Evolutionary conservation across 2,888 invertebrate genomes (phyloP), one percentile per base, ranked within the genome.

Genomic region (Ormyrus thymus): DNA sequence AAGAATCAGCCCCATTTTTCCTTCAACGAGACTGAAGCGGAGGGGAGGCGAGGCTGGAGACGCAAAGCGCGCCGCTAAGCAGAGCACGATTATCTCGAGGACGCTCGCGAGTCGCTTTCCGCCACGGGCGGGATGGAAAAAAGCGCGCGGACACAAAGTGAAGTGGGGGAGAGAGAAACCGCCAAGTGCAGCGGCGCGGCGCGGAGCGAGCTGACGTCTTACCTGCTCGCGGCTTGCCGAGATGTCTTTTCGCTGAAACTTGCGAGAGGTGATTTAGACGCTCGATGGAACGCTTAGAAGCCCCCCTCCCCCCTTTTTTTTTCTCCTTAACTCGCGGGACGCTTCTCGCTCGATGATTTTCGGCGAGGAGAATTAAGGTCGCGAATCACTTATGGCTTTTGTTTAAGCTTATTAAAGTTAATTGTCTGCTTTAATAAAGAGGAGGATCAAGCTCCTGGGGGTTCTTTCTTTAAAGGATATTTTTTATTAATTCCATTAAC

Each of bases 11-110:
- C 46, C 29, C 13, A 48, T 46, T 29, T 65, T 73, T 56, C 56
- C 55, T 50, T 46, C 65, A 73, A 73, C 11, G 73, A 65, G 65
- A 73, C 56, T 50, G 46, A 58, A 65, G 55, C 29, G 4, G 1
- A 29, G 29, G 0, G 29, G 4, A 29, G 4, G 29, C 29, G 29
- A 29, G 29, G 3, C 4, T 4, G 29, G 29, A 29, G 29, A 29
- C 29, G 29, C 29, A 29, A 29, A 29, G 0, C 15, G 11, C 11
- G 15, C 7, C 53, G 46, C 13, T n/a, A 51, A 50, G 13, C 3
- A 46, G 45, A n/a, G 66, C n/a, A 66, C 53, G 43, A 53, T 66
- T 66, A 66, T 66, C 66, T 11, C 11, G n/a, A n/a, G 8, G 11
- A 43, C 53, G 15, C 43, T 8, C 10, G 29, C 9, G 4, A 53